Percentiles rank a stretch among this genome's conserved stretches.
phyloP scores from a whole-genome alignment of 2,113 vertebrate species.

The Garra rufa region DNA sequence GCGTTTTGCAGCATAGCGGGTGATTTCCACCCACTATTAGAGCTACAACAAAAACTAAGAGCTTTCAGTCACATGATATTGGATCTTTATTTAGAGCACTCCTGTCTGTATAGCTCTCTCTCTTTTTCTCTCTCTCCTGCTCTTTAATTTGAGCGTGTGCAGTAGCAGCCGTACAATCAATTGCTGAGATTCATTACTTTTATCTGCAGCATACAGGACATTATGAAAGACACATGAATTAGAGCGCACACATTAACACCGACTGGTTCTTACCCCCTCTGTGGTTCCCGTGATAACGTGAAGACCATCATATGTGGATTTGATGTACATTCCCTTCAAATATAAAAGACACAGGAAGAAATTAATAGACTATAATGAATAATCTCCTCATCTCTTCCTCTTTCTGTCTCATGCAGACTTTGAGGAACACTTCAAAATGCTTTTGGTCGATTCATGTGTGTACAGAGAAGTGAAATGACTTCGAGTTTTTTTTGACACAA shows the following conservation, averaged over 20 bases:
- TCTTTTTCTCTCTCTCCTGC: background rate
- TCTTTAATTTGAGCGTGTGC: background rate
- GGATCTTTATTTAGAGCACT: conserved; percentile 12
- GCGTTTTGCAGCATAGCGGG: background rate
- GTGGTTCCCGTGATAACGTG: conserved; percentile 98
- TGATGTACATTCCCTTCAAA: conserved; percentile 96
- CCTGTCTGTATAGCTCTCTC: background rate
- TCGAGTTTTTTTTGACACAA: background rate
- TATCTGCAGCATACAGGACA: background rate
- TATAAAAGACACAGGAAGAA: background rate
- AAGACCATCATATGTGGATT: conserved; percentile 96
- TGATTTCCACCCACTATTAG: background rate
- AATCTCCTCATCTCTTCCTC: background rate
- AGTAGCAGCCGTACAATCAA: background rate
- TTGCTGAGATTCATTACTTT: conserved; percentile 6
- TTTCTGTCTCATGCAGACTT: background rate
- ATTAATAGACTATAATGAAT: background rate
- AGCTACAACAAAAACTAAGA: conserved; percentile 9
- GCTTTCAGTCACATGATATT: conserved; percentile 5
- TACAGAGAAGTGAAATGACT: background rate
- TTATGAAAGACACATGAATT: conserved; percentile 16
- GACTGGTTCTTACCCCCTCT: conserved; percentile 89
- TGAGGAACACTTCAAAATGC: background rate
- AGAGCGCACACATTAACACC: background rate
- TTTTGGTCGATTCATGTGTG: background rate